phyloP scores from a whole-genome alignment of 2,888 invertebrate genomes.

The Tipula vernalis region DNA sequence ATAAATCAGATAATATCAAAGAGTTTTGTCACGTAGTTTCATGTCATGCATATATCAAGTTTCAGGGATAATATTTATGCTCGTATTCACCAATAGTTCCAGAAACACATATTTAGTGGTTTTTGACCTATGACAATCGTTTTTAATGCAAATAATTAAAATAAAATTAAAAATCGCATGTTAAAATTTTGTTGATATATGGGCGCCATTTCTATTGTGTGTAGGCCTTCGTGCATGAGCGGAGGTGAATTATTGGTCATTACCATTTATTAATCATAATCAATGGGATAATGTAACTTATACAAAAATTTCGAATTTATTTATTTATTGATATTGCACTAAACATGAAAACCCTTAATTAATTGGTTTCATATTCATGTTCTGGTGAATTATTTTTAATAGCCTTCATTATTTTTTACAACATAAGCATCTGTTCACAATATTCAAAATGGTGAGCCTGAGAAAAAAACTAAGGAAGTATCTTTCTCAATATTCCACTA shows the following conservation, averaged over 20 bases:
- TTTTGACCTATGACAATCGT: not conserved
- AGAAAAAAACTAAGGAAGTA: no score
- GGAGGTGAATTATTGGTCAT: not conserved
- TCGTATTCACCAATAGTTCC: not conserved
- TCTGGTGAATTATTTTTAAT: no score
- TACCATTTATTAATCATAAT: not conserved
- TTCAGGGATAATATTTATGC: not conserved
- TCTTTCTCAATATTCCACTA: no score
- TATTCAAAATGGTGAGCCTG: no score
- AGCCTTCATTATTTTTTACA: no score
- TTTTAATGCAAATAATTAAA: not conserved
- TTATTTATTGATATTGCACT: not conserved
- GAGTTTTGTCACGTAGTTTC: not conserved
- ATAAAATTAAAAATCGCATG: not conserved
- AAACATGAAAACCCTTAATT: not conserved
- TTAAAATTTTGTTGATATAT: not conserved
- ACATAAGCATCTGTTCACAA: no score
- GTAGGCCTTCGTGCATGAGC: not conserved
- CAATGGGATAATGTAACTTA: no score
- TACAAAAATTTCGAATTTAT: no score
- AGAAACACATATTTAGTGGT: not conserved
- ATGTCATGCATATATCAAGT: not conserved
- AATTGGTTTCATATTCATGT: no score
- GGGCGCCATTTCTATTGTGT: not conserved
- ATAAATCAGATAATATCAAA: not conserved